Percentiles rank a stretch among this genome's conserved stretches.
phyloP scores from a whole-genome alignment of 1,140 invertebrate species.

The Zaprionus inermis region DNA sequence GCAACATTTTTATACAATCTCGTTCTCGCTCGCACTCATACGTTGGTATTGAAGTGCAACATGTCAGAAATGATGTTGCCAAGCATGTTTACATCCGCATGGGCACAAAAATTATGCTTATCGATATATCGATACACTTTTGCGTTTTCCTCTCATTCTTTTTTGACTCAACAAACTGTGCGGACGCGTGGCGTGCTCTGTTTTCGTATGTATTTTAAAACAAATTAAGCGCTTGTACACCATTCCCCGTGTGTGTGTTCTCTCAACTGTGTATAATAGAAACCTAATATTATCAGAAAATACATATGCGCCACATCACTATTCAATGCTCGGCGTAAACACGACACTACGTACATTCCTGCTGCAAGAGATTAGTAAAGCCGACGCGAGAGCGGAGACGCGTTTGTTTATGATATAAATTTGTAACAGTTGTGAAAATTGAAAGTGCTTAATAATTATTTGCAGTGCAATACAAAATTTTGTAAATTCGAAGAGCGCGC shows the following conservation, averaged over 20 bases:
- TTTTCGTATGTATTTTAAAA: slow-evolving; percentile 50
- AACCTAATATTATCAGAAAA: background rate
- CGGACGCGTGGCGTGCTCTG: slow-evolving; percentile 52
- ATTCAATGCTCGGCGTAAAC: slow-evolving; percentile 2
- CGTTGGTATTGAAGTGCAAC: background rate
- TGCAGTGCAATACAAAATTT: slow-evolving; percentile 22
- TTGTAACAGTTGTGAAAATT: slow-evolving; percentile 19
- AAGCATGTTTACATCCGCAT: slow-evolving; percentile 15
- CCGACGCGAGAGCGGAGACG: slow-evolving; percentile 14
- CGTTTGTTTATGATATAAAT: slow-evolving; percentile 33
- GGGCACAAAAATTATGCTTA: slow-evolving; percentile 2
- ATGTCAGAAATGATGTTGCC: slow-evolving; percentile 23
- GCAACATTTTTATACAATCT: slow-evolving; percentile 7
- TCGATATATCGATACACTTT: slow-evolving; percentile 45
- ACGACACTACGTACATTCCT: background rate
- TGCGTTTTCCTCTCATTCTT: slow-evolving; percentile 40
- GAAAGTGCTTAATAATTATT: slow-evolving; percentile 33
- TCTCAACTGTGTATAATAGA: slow-evolving; percentile 12
- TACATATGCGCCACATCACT: slow-evolving; percentile 7
- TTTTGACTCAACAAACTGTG: slow-evolving; percentile 47
- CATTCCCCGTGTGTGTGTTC: slow-evolving; percentile 11
- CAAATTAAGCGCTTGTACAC: slow-evolving; percentile 25
- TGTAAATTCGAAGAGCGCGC: slow-evolving; percentile 25
- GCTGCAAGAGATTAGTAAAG: slow-evolving; percentile 3
- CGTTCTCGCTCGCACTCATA: background rate